A percentile compares a stretch with the other conserved stretches of the same genome.
Evolutionary conservation across 2,888 invertebrate genomes (phyloP).

Genomic region (Caenorhabditis sp.): DNA sequence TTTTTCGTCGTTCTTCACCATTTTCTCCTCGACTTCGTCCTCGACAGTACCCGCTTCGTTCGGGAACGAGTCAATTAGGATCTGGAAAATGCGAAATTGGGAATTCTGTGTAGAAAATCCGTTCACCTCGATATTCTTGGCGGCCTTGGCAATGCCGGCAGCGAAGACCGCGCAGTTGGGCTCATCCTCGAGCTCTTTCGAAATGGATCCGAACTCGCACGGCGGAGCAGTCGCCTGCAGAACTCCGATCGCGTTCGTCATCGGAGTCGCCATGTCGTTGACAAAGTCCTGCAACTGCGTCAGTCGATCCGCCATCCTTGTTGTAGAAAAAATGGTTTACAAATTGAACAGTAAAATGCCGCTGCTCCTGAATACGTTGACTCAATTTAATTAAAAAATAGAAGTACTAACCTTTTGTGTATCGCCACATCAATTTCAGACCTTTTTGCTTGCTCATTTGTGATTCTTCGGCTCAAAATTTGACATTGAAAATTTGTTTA

Average conservation of each 20-base stretch:
- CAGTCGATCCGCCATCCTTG: conserved; percentile 95
- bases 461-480: neutral
- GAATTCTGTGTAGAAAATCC: neutral
- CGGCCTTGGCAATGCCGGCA: conserved; percentile 92
- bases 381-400: neutral
- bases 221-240: conserved; percentile 94
- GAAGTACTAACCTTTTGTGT: conserved; percentile 37
- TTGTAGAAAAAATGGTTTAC: too few relatives aligned
- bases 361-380: conserved; percentile 51
- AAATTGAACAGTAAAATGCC: conserved; percentile 63
- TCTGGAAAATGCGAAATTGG: conserved; percentile 33
- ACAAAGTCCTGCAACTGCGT: conserved; percentile 96
- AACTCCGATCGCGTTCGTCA: conserved; percentile 89
- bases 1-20: conserved; percentile 22
- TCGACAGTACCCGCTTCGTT: conserved; percentile 65
- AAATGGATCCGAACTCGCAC: conserved; percentile 85
- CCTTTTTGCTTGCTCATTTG: conserved; percentile 7
- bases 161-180: conserved; percentile 92
- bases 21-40: conserved; percentile 44
- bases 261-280: conserved; percentile 97
- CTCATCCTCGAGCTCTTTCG: conserved; percentile 76
- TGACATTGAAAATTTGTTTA: conserved; percentile 6
- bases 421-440: conserved; percentile 29
- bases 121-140: conserved; percentile 93
- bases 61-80: conserved; percentile 75